phyloP scores from a whole-genome alignment of 2,113 vertebrate species.

The Eretmochelys imbricata region DNA sequence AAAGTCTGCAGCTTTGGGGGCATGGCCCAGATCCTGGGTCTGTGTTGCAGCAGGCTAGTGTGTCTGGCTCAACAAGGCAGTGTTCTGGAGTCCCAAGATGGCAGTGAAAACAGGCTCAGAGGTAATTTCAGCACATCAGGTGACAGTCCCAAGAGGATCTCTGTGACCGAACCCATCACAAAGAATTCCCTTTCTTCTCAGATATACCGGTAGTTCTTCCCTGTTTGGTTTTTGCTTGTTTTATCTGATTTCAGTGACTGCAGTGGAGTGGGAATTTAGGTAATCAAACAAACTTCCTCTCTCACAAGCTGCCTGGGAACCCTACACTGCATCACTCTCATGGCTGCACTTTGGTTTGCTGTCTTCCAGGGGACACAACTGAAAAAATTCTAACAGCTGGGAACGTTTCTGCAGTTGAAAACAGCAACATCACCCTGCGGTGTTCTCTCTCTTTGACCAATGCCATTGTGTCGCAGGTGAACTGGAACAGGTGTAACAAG shows the following conservation, averaged over 20 bases:
- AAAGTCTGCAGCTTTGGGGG: too few species aligned
- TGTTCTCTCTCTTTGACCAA: conserved; percentile 36
- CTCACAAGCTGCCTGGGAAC: neutral
- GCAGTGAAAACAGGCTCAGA: too few species aligned
- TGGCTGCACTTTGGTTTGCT: neutral
- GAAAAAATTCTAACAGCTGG: neutral
- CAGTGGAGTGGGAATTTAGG: neutral
- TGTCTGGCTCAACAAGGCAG: too few species aligned
- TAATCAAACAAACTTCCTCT: neutral
- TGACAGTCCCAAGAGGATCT: too few species aligned
- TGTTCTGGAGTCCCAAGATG: too few species aligned
- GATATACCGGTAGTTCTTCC: too few species aligned
- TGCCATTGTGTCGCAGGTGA: conserved; percentile 58
- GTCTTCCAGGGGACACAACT: neutral
- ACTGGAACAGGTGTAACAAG: conserved; percentile 35
- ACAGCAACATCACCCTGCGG: conserved; percentile 42
- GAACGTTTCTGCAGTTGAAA: conserved; percentile 47
- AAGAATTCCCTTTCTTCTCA: neutral
- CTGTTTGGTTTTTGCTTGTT: neutral
- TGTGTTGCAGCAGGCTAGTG: too few species aligned
- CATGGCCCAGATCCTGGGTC: too few species aligned
- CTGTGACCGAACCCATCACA: too few species aligned
- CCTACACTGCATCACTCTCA: neutral
- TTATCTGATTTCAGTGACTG: neutral
- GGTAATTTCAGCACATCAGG: too few species aligned